These are phyloP conservation scores for Mirounga angustirostris DNA, from an alignment of 2,113 vertebrate species.

Conservation along the genomic window DNA sequence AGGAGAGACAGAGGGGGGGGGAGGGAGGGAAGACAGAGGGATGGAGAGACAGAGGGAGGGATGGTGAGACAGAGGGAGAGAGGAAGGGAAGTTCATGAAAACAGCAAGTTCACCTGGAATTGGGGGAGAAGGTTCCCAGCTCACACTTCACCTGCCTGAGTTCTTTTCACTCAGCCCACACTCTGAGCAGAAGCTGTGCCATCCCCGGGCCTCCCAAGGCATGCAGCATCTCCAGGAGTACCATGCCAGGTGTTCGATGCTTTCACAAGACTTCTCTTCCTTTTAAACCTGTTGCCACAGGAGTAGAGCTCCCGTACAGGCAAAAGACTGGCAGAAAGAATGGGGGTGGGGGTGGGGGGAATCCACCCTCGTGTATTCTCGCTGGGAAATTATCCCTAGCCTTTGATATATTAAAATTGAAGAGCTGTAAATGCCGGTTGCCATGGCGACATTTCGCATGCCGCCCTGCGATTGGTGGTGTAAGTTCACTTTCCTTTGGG, in stretches of 20 bases:
- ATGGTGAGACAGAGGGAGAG: neutral
- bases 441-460: conserved; percentile 86
- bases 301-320: conserved; percentile 36
- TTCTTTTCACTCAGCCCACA: neutral
- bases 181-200: neutral
- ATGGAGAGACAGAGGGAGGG: fast-evolving
- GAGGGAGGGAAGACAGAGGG: fast-evolving
- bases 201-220: neutral
- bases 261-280: neutral
- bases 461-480: conserved; percentile 72
- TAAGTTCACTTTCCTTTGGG: conserved; percentile 87
- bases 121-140: neutral
- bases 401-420: conserved; percentile 87
- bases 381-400: conserved; percentile 84
- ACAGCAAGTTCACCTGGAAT: neutral
- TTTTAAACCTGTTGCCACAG: conserved; percentile 56
- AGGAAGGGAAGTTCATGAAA: neutral
- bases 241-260: neutral
- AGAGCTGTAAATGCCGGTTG: conserved; percentile 86
- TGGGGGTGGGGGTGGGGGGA: neutral
- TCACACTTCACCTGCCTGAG: neutral
- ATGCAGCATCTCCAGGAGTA: neutral
- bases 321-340: conserved; percentile 61
- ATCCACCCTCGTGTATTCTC: conserved; percentile 57
- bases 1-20: fast-evolving